Percentiles rank a stretch among this genome's conserved stretches.
phyloP scores from a whole-genome alignment of 2,113 vertebrate species.

The Aleadryas rufinucha region DNA sequence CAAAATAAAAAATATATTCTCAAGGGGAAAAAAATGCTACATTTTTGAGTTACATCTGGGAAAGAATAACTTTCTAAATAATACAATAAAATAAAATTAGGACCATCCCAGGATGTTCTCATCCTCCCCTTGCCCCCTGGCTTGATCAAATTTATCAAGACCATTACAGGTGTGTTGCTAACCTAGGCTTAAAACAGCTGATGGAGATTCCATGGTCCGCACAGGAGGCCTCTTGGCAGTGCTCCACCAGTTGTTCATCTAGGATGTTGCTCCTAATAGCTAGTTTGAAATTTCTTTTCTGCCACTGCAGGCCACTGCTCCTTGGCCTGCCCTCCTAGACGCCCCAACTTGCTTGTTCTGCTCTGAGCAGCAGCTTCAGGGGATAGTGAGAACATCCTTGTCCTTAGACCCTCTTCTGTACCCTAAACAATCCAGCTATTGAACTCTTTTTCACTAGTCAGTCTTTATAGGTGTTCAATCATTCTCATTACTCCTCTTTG shows the following conservation, averaged over 20 bases:
- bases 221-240: neutral
- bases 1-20: neutral
- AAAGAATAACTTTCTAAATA: neutral
- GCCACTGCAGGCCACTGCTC: neutral
- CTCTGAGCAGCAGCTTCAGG: neutral
- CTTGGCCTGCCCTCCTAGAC: neutral
- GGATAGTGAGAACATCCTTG: accelerated
- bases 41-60: neutral
- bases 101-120: neutral
- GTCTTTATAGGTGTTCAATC: neutral
- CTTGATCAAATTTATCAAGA: neutral
- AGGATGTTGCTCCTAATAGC: neutral
- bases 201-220: neutral
- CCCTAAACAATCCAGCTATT: neutral
- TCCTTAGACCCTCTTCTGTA: neutral
- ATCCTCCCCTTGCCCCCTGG: neutral
- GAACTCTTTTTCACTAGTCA: neutral
- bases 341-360: accelerated
- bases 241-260: neutral
- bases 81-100: neutral
- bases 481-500: neutral
- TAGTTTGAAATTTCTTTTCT: neutral
- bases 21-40: accelerated
- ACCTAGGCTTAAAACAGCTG: neutral
- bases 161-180: neutral